phyloP scores from a whole-genome alignment of 1,140 invertebrate species.

The Ooceraea biroi region DNA sequence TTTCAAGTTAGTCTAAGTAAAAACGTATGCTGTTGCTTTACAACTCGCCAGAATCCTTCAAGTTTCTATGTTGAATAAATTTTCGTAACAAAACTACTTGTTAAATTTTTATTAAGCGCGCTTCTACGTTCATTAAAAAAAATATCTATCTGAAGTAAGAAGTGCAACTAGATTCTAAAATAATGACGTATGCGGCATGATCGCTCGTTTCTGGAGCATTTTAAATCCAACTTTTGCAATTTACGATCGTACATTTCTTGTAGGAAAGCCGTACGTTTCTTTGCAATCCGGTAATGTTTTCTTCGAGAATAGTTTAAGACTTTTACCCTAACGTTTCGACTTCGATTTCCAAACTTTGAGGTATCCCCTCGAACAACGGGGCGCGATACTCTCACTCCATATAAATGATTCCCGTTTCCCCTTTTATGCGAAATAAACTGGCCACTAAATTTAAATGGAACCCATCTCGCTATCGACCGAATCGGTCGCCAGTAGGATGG shows the following conservation, averaged over 20 bases:
- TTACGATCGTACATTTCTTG: slow-evolving; percentile 43
- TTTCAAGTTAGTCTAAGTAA: slow-evolving; percentile 1
- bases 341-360: slow-evolving; percentile 44
- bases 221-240: slow-evolving; percentile 56
- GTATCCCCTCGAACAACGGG: slow-evolving; percentile 2
- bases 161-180: too few species aligned
- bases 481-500: slow-evolving; percentile 27
- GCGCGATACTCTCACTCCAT: slow-evolving; percentile 31
- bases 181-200: too few species aligned
- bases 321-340: slow-evolving; percentile 43
- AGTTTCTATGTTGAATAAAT: neutral
- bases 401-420: slow-evolving; percentile 46
- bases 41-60: neutral
- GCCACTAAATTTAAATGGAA: slow-evolving; percentile 64
- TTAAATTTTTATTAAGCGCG: too few species aligned
- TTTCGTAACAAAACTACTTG: neutral
- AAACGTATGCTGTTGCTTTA: neutral
- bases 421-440: slow-evolving; percentile 53
- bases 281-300: slow-evolving; percentile 51
- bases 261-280: neutral
- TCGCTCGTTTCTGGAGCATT: slow-evolving; percentile 21
- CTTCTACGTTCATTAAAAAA: too few species aligned
- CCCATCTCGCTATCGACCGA: slow-evolving; percentile 37
- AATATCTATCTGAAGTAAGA: too few species aligned
- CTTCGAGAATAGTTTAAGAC: slow-evolving; percentile 38